phyloP scores from a whole-genome alignment of 2,888 invertebrate genomes.

The Oscheius sp. region DNA sequence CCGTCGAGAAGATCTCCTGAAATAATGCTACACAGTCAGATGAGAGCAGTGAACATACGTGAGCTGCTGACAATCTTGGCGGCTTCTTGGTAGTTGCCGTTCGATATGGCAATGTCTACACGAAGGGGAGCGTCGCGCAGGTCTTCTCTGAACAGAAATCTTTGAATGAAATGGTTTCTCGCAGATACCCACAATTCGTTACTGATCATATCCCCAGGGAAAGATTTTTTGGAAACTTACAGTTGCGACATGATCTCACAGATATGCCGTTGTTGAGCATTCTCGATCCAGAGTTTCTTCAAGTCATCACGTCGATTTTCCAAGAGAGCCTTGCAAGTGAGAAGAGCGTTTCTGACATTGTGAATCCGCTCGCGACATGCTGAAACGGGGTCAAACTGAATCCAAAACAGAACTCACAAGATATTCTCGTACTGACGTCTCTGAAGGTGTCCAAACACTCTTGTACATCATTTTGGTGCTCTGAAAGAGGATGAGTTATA shows the following conservation, averaged over 20 bases:
- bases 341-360: constrained; percentile 84
- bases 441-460: constrained; percentile 85
- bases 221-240: constrained; percentile 41
- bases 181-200: too few relatives aligned
- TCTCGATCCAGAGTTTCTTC: constrained; percentile 91
- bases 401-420: constrained; percentile 73
- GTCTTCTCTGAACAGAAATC: constrained; percentile 47
- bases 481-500: constrained; percentile 70
- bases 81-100: constrained; percentile 39
- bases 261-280: constrained; percentile 83
- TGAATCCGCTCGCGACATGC: constrained; percentile 83
- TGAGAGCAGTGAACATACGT: constrained; percentile 19
- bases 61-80: constrained; percentile 38
- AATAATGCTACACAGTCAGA: background rate
- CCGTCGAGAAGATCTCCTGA: constrained; percentile 62
- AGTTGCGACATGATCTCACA: constrained; percentile 66
- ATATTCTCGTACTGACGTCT: constrained; percentile 83
- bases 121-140: constrained; percentile 53
- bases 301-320: constrained; percentile 92
- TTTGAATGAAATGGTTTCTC: background rate
- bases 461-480: constrained; percentile 88
- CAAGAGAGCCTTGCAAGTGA: constrained; percentile 86
- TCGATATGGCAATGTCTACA: constrained; percentile 40
- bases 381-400: constrained; percentile 26
- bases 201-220: too few relatives aligned